These are phyloP conservation scores for Marcusenius ussheri DNA, from an alignment of 2,113 vertebrate genomes.

Conservation along the genomic window DNA sequence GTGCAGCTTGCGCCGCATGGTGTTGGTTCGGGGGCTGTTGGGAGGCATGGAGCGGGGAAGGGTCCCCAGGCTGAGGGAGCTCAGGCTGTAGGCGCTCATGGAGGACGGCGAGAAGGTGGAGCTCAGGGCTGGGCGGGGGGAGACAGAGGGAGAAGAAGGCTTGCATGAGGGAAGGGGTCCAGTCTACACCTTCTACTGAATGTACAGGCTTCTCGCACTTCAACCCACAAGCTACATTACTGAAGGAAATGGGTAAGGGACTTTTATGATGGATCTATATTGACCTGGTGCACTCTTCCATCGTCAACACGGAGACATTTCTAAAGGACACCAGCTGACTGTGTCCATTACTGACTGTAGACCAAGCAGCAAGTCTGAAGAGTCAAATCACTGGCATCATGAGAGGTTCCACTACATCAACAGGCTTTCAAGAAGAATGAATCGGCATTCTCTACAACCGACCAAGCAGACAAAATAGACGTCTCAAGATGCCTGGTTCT, in stretches of 20 bases:
- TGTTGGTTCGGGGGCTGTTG: slow-evolving; percentile 85
- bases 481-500: neutral
- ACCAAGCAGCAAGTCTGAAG: neutral
- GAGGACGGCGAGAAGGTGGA: slow-evolving; percentile 95
- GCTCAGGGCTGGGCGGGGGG: slow-evolving; percentile 71
- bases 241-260: neutral
- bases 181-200: neutral
- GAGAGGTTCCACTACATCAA: neutral
- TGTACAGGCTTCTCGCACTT: neutral
- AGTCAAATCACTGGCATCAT: neutral
- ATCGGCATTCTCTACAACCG: neutral
- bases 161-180: neutral
- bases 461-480: neutral
- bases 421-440: neutral
- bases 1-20: slow-evolving; percentile 90
- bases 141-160: neutral
- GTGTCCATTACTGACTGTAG: neutral
- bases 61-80: slow-evolving; percentile 91
- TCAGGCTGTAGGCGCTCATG: slow-evolving; percentile 97
- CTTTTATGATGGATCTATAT: neutral
- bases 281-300: neutral
- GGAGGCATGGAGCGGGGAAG: slow-evolving; percentile 93
- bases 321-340: neutral
- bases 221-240: neutral
- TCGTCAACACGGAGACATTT: neutral